These are phyloP conservation scores for Clarias batrachus DNA, from an alignment of 2,113 vertebrate species.

Conservation along the genomic window DNA sequence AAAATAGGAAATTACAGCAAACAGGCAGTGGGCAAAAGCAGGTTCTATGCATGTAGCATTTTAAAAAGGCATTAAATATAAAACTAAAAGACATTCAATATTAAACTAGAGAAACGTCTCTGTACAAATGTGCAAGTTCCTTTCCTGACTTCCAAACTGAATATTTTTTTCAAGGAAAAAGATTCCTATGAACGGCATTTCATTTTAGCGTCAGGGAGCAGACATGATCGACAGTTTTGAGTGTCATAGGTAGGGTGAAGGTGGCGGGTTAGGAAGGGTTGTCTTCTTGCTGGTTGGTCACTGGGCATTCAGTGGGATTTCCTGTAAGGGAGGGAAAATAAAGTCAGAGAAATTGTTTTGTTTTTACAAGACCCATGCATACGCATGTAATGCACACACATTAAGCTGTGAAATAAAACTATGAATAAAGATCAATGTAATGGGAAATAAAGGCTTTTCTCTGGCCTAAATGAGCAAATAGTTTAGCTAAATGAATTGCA, in stretches of 20 bases:
- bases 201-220: neutral
- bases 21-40: neutral
- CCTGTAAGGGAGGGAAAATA: slow-evolving; percentile 54
- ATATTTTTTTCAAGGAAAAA: neutral
- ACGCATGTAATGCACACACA: neutral
- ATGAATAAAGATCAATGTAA: neutral
- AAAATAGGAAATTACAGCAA: slow-evolving; percentile 5
- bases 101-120: slow-evolving; percentile 32
- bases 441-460: neutral
- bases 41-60: neutral
- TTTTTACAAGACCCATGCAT: neutral
- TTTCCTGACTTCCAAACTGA: neutral
- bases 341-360: neutral
- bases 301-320: slow-evolving; percentile 69
- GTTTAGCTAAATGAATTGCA: neutral
- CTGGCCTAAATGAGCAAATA: neutral
- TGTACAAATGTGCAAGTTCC: slow-evolving; percentile 35
- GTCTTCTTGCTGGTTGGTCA: slow-evolving; percentile 44
- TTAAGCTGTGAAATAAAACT: neutral
- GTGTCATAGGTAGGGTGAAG: neutral
- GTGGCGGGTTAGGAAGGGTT: neutral
- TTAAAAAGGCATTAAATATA: slow-evolving; percentile 26
- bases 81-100: slow-evolving; percentile 33
- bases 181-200: neutral
- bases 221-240: neutral